phyloP scores from a whole-genome alignment of 2,113 vertebrate species.

The Phyllostomus discolor region DNA sequence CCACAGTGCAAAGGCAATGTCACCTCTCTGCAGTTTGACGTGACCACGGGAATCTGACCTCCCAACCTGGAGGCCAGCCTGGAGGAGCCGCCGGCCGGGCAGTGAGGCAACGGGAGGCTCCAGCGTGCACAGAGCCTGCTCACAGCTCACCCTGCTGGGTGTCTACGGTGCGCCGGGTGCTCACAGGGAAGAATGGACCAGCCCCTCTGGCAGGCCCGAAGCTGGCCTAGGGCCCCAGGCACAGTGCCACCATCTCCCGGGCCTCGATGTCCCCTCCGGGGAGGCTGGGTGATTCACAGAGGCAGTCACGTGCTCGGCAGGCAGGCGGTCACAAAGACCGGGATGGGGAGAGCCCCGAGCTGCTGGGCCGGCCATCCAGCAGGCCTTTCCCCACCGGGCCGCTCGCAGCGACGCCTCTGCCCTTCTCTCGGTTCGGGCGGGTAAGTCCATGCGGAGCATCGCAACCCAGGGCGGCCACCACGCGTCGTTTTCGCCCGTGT shows the following conservation, averaged over 20 bases:
- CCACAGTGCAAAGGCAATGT: rapidly evolving
- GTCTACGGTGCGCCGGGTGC: rapidly evolving
- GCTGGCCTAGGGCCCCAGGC: rapidly evolving
- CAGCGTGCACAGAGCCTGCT: neutral
- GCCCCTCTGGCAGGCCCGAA: neutral
- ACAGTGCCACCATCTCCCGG: rapidly evolving
- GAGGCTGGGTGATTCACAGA: neutral
- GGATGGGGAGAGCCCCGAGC: rapidly evolving
- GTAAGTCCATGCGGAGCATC: rapidly evolving
- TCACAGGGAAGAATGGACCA: rapidly evolving
- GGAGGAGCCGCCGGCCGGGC: rapidly evolving
- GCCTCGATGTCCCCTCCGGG: neutral
- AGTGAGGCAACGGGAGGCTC: rapidly evolving
- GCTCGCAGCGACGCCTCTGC: rapidly evolving
- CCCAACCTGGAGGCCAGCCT: rapidly evolving
- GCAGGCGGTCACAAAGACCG: rapidly evolving
- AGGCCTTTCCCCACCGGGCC: rapidly evolving
- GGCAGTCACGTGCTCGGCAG: rapidly evolving
- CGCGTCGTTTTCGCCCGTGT: rapidly evolving
- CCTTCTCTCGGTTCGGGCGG: rapidly evolving
- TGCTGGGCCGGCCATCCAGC: rapidly evolving
- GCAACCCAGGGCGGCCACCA: rapidly evolving
- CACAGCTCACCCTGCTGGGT: rapidly evolving
- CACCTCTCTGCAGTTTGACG: rapidly evolving
- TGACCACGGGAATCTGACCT: rapidly evolving